These are phyloP conservation scores for Nasonia vitripennis DNA, from an alignment of 1,140 invertebrate species.

Conservation along the genomic window DNA sequence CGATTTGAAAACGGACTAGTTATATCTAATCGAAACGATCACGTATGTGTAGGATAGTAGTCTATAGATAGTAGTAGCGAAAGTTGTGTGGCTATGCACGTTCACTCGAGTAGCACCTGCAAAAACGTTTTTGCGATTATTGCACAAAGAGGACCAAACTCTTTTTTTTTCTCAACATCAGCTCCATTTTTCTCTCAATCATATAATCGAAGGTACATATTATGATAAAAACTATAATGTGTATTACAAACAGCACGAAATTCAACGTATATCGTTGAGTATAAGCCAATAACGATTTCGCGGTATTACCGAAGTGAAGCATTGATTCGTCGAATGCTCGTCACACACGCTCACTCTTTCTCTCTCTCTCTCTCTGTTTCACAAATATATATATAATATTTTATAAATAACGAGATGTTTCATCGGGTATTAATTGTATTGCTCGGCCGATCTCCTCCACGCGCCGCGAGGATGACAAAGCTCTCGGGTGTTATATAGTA, in stretches of 20 bases:
- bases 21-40: not conserved
- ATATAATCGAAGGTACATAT: not conserved
- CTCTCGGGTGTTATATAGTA: not conserved
- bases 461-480: conserved; percentile 1
- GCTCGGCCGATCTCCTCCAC: conserved; percentile 26
- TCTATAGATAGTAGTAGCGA: not conserved
- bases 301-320: conserved; percentile 1
- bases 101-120: not conserved
- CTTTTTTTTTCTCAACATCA: not conserved
- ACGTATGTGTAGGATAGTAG: not conserved
- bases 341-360: not conserved
- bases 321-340: conserved; percentile 12
- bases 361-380: not conserved
- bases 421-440: not conserved
- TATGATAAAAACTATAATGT: too few species aligned
- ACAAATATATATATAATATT: not conserved
- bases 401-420: not conserved
- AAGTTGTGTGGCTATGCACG: not conserved
- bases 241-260: too few species aligned
- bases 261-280: too few species aligned
- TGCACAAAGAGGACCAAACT: not conserved
- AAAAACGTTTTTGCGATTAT: conserved; percentile 4
- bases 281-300: not conserved
- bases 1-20: not conserved
- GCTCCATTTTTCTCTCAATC: not conserved